A percentile compares a stretch with the other conserved stretches of the same genome.
These are phyloP conservation scores for Ochotona princeps DNA, from an alignment of 2,113 vertebrate species.

Conservation along the genomic window DNA sequence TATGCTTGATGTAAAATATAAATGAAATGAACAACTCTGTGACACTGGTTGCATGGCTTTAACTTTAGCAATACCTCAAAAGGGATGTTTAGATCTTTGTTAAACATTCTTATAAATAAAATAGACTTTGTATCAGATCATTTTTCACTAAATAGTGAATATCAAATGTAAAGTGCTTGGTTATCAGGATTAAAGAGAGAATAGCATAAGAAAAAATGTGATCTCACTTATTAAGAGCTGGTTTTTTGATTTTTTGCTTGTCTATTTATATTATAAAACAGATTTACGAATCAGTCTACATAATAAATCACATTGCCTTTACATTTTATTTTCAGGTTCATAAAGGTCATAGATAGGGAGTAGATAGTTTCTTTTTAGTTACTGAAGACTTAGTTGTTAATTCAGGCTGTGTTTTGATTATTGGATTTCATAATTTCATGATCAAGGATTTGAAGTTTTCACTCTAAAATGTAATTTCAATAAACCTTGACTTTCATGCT, in stretches of 20 bases:
- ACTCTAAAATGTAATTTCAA: constrained; percentile 3
- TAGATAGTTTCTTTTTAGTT: not conserved
- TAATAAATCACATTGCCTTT: not conserved
- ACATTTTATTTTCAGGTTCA: not conserved
- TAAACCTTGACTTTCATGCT: constrained; percentile 27
- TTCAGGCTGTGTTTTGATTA: not conserved
- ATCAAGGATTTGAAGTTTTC: constrained; percentile 35
- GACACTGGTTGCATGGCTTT: not conserved
- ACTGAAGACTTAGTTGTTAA: not conserved
- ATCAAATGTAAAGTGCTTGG: not conserved
- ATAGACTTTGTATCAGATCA: not conserved
- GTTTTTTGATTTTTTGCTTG: not conserved
- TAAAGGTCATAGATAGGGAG: constrained; percentile 41
- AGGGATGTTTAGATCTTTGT: constrained; percentile 34
- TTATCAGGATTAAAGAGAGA: not conserved
- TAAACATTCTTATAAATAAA: constrained; percentile 40
- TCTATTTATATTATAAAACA: constrained; percentile 23
- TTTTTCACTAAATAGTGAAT: constrained; percentile 56
- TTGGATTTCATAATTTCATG: not conserved
- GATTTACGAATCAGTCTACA: constrained; percentile 15
- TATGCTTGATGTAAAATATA: constrained; percentile 46
- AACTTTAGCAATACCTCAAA: not conserved
- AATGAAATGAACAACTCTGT: constrained; percentile 23
- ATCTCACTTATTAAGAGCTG: not conserved
- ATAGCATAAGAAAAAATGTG: constrained; percentile 13